A percentile compares a stretch with the other conserved stretches of the same genome.
phyloP scores from a whole-genome alignment of 1,140 invertebrate species.

The Drosophila neocordata region DNA sequence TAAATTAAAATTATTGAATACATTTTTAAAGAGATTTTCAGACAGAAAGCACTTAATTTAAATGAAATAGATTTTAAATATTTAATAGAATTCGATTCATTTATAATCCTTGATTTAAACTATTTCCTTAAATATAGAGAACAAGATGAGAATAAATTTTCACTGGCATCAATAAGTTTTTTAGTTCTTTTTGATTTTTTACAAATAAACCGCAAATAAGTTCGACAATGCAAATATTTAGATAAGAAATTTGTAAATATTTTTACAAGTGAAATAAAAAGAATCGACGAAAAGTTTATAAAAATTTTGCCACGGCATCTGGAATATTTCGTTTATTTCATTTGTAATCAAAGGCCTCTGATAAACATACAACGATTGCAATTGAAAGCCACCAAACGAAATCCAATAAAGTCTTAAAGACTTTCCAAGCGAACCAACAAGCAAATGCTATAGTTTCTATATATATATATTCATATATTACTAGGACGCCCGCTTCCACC shows the following conservation, averaged over 20 bases:
- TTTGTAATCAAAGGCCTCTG: constrained; percentile 69
- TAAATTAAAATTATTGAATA: too few relatives aligned
- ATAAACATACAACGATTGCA: constrained; percentile 37
- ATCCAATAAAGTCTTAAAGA: constrained; percentile 60
- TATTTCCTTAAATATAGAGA: too few relatives aligned
- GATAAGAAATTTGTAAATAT: constrained; percentile 73
- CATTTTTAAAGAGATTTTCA: too few relatives aligned
- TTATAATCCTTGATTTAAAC: too few relatives aligned
- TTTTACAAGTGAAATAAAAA: constrained; percentile 66
- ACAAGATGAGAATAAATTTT: neutral
- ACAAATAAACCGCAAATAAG: constrained; percentile 29
- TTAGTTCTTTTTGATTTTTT: neutral
- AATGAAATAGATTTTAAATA: too few relatives aligned
- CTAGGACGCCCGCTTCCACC: neutral
- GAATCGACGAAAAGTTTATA: constrained; percentile 64
- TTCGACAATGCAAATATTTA: constrained; percentile 64
- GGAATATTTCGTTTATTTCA: constrained; percentile 78
- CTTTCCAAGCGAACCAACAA: constrained; percentile 43
- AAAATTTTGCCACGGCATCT: constrained; percentile 67
- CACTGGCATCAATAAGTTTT: constrained; percentile 27
- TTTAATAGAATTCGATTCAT: too few relatives aligned
- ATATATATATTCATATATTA: constrained; percentile 38
- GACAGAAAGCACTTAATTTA: too few relatives aligned
- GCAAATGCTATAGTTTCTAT: constrained; percentile 36
- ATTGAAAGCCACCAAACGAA: constrained; percentile 43